Evolutionary conservation across 1,140 invertebrate species (phyloP), one percentile per base, ranked within the genome.

Genomic region (Wiebesia pumilae): DNA sequence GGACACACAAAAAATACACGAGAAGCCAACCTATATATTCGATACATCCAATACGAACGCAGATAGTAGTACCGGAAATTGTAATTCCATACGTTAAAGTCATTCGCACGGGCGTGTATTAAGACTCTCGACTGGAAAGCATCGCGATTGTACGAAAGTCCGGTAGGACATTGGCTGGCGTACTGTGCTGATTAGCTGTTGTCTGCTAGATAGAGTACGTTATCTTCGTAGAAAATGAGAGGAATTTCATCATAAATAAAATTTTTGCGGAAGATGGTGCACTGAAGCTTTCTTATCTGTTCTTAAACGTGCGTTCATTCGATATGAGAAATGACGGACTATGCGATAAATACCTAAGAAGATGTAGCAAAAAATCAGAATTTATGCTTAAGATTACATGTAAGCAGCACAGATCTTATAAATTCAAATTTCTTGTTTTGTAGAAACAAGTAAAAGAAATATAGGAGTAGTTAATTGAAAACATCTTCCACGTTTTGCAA

Each of bases 31-130:
- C 43, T 54, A 16, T 54, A 2, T 10, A 54, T 16, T 54, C 21
- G 69, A 71, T 1, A 24, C 19, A 21, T 0, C 0, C 33, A 9
- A 38, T 33, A 51, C 40, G 9, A 71, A 83, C 40, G 24, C 47
- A 62, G 27, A 30, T 58, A 27, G 12, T 3, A 71, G 24, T 51
- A n/a, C 30, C n/a, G 27, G 73, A 78, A 84, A 79, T 69, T 67
- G 75, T 65, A 79, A 80, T 80, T 69, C 33, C 67, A 73, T 67
- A 35, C 35, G n/a, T 81, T 47, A 73, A 81, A 73, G 78, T 85
- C 78, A 40, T 27, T 30, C 9, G 33, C 30, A 4, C 24, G 21
- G 9, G 30, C 35, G 24, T 38, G n/a, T 54, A 77, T 77, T 65
- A 75, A 83, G 40, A 75, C 69, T 40, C n/a, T 65, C n/a, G 14